These are phyloP conservation scores for Linyphia triangularis DNA, from an alignment of 2,888 invertebrate genomes.

Conservation along the genomic window DNA sequence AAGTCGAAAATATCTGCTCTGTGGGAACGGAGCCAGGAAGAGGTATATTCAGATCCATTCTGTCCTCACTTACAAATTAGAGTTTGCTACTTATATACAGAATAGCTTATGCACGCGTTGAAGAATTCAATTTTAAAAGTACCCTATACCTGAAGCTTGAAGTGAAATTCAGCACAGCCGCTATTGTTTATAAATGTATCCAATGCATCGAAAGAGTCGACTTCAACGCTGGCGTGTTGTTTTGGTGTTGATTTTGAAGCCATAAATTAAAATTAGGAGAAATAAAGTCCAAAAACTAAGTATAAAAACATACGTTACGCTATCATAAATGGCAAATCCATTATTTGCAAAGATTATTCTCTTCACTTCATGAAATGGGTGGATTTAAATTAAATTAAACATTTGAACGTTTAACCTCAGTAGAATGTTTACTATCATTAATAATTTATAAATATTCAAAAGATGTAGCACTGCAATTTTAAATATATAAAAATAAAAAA, in stretches of 20 bases:
- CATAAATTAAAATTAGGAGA: conserved; percentile 6
- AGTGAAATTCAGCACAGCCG: conserved; percentile 93
- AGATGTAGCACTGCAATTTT: too few species aligned
- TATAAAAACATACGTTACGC: not conserved
- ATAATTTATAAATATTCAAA: too few species aligned
- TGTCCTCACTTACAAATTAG: not conserved
- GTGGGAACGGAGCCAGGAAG: conserved; percentile 36
- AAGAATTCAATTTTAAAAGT: conserved; percentile 12
- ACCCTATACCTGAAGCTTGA: conserved; percentile 88
- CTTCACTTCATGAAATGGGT: conserved; percentile 1
- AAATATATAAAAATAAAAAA: too few species aligned
- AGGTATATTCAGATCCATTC: conserved; percentile 65
- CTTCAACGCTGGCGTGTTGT: conserved; percentile 16
- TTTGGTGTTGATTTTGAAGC: conserved; percentile 21
- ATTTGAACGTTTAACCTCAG: too few species aligned
- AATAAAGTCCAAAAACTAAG: not conserved
- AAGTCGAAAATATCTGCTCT: conserved; percentile 64
- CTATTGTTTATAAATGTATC: conserved; percentile 93
- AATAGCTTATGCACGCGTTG: not conserved
- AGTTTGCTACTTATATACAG: not conserved
- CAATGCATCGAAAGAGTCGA: conserved; percentile 89
- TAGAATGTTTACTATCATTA: too few species aligned
- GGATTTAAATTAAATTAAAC: too few species aligned
- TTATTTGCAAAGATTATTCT: not conserved
- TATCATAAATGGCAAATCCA: not conserved